These are phyloP conservation scores for Leptura quadrifasciata DNA, from an alignment of 2,888 invertebrate genomes.

Conservation along the genomic window DNA sequence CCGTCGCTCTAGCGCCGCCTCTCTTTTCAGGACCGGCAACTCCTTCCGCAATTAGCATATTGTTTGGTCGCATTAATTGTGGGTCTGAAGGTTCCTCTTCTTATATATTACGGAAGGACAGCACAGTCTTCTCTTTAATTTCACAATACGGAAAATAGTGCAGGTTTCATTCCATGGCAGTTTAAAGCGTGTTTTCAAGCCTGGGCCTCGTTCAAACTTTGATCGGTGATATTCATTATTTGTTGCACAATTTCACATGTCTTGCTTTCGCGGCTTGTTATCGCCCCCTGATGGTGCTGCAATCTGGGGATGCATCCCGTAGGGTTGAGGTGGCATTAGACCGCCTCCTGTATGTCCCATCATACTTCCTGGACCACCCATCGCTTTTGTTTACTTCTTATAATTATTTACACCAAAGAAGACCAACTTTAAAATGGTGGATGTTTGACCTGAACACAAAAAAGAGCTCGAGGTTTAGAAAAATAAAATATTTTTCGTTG, in stretches of 20 bases:
- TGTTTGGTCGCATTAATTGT: slow-evolving; percentile 98
- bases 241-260: slow-evolving; percentile 98
- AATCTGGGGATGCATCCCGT: slow-evolving; percentile 81
- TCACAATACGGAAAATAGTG: slow-evolving; percentile 98
- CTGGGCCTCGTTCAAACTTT: slow-evolving; percentile 98
- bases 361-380: slow-evolving; percentile 90
- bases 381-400: slow-evolving; percentile 64
- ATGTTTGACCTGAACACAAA: slow-evolving; percentile 82
- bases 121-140: slow-evolving; percentile 99
- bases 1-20: slow-evolving; percentile 91
- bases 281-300: slow-evolving; percentile 84
- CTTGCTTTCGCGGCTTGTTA: slow-evolving; percentile 92
- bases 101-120: slow-evolving; percentile 96
- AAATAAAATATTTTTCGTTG: no score
- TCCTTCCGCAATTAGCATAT: slow-evolving; percentile 99
- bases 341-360: slow-evolving; percentile 86
- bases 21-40: slow-evolving; percentile 97
- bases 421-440: slow-evolving; percentile 73
- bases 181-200: slow-evolving; percentile 98
- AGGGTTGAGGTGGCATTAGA: slow-evolving; percentile 90
- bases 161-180: slow-evolving; percentile 99
- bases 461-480: no score
- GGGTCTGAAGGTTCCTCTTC: slow-evolving; percentile 99
- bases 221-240: slow-evolving; percentile 99
- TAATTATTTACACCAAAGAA: slow-evolving; percentile 31